Evolutionary conservation across 2,888 invertebrate genomes (phyloP).

Genomic region (Ormyrus thymus): DNA sequence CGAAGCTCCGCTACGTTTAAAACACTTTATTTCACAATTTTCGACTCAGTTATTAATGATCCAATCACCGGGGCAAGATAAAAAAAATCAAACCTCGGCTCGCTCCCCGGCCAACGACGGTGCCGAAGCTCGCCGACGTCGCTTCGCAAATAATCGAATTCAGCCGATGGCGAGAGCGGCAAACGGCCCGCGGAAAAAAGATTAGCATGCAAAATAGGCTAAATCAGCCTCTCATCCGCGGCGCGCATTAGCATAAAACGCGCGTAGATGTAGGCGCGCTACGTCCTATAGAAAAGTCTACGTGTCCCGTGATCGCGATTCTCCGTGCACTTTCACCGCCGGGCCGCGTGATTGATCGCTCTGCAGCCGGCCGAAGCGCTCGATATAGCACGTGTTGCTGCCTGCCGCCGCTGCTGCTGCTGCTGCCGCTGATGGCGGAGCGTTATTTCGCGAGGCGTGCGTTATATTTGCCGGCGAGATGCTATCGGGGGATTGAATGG

Average conservation of each 20-base stretch:
- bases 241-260: slow-evolving; percentile 9
- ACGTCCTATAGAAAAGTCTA: not conserved
- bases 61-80: too few relatives aligned
- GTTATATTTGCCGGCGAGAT: slow-evolving; percentile 9
- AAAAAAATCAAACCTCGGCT: too few relatives aligned
- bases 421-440: not conserved
- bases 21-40: too few relatives aligned
- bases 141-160: too few relatives aligned
- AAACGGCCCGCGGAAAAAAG: not conserved
- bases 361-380: not conserved
- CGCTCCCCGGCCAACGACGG: too few relatives aligned
- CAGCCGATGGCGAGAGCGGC: too few relatives aligned
- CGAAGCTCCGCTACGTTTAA: too few relatives aligned
- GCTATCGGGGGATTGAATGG: too few relatives aligned
- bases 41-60: too few relatives aligned
- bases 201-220: slow-evolving; percentile 36
- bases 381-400: slow-evolving; percentile 19
- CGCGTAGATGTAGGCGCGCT: not conserved
- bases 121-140: too few relatives aligned
- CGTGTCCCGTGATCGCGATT: slow-evolving; percentile 13
- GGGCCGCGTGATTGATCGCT: slow-evolving; percentile 32
- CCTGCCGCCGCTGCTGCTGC: not conserved
- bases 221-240: slow-evolving; percentile 8
- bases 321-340: slow-evolving; percentile 40
- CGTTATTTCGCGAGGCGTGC: slow-evolving; percentile 26